phyloP scores from a whole-genome alignment of 1,140 invertebrate genomes.

The Dufourea novaeangliae region DNA sequence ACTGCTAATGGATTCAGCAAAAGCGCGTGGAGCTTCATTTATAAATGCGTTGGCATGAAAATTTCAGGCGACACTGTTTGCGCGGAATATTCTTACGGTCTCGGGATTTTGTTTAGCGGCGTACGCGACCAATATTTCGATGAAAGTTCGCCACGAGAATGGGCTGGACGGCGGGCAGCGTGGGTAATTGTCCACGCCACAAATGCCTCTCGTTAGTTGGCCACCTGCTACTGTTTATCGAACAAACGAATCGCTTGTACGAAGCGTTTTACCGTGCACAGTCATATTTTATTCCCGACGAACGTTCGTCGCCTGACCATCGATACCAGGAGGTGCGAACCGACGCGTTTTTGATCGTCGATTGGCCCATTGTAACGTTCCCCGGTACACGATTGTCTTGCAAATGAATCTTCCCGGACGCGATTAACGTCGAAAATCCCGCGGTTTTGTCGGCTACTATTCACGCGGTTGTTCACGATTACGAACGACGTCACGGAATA shows the following conservation, averaged over 20 bases:
- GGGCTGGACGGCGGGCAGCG: not conserved
- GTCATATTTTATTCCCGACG: conserved; percentile 9
- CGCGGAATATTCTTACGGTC: not conserved
- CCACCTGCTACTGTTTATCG: not conserved
- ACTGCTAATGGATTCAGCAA: not conserved
- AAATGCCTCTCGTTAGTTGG: conserved; percentile 14
- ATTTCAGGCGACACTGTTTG: not conserved
- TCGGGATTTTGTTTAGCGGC: not conserved
- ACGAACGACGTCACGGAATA: conserved; percentile 13
- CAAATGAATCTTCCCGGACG: conserved; percentile 28
- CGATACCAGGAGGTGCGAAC: not conserved
- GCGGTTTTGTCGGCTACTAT: not conserved
- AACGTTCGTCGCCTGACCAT: not conserved
- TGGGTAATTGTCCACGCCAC: not conserved
- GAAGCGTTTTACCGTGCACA: not conserved
- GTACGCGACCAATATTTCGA: not conserved
- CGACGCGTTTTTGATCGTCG: conserved; percentile 4
- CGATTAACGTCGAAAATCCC: conserved; percentile 8
- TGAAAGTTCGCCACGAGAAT: not conserved
- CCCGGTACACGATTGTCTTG: not conserved
- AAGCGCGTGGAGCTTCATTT: not conserved
- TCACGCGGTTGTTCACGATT: not conserved
- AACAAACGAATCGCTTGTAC: conserved; percentile 22
- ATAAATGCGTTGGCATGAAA: not conserved
- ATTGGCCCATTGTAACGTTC: conserved; percentile 23